Evolutionary conservation across 2,113 vertebrate species (phyloP).

Genomic region (Antechinus flavipes): DNA sequence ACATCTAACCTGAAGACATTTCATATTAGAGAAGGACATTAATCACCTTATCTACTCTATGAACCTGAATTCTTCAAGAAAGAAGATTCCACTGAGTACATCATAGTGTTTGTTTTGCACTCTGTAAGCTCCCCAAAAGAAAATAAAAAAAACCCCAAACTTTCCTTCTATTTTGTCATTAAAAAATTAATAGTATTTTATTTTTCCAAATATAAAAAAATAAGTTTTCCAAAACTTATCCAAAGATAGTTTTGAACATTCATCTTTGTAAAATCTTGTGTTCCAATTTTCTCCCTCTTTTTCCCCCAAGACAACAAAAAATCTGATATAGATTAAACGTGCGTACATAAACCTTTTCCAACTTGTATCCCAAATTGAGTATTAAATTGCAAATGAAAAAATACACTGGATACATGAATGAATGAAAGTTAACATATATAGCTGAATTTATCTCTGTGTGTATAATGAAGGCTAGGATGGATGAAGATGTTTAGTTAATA

Average conservation of each 20-base stretch:
- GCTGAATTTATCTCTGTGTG: neutral
- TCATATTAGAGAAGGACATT: neutral
- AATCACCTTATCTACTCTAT: neutral
- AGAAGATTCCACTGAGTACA: neutral
- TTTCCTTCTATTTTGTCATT: neutral
- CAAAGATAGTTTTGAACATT: no score
- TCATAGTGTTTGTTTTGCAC: neutral
- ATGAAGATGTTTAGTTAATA: neutral
- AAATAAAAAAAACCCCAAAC: no score
- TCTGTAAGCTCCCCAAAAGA: neutral
- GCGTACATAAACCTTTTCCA: neutral
- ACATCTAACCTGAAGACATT: neutral
- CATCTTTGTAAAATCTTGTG: no score
- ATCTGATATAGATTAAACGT: no score
- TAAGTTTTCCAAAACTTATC: no score
- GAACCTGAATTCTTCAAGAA: neutral
- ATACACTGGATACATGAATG: neutral
- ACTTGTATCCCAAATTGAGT: neutral
- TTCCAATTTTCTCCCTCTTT: no score
- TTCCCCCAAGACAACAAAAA: no score
- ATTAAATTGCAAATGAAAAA: neutral
- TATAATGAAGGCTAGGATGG: neutral
- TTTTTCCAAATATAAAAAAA: no score
- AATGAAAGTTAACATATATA: neutral
- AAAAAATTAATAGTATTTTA: no score